Conservation (phyloP, 2,888 invertebrate species). For the Axea sp. region DNA sequence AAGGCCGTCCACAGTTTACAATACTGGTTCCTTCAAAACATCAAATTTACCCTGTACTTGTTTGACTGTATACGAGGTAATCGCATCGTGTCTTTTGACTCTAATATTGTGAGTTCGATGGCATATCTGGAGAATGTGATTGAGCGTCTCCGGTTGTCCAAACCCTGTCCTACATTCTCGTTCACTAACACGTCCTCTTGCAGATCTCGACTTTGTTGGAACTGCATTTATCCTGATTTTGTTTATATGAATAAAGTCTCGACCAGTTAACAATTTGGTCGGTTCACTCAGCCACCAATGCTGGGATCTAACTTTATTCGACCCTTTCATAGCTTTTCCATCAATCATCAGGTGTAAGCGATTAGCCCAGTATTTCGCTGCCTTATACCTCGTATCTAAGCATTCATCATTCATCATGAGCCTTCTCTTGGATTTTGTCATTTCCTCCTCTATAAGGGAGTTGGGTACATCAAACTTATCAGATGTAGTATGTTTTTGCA, state of each 20-base stretch:
- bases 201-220: slow-evolving; percentile 67
- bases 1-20: slow-evolving; percentile 57
- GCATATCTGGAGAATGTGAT: slow-evolving; percentile 71
- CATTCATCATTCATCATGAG: background rate
- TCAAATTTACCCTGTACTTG: background rate
- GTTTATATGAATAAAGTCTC: slow-evolving; percentile 71
- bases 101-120: slow-evolving; percentile 71
- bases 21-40: slow-evolving; percentile 64
- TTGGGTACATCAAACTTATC: no score
- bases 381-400: background rate
- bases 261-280: slow-evolving; percentile 66
- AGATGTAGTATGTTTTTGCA: background rate
- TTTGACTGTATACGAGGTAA: slow-evolving; percentile 41
- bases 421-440: background rate
- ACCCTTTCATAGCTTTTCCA: slow-evolving; percentile 14
- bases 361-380: slow-evolving; percentile 11
- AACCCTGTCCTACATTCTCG: slow-evolving; percentile 68
- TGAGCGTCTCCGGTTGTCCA: slow-evolving; percentile 67
- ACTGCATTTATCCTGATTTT: slow-evolving; percentile 71
- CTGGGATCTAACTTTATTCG: background rate
- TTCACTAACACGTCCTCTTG: slow-evolving; percentile 63
- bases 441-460: background rate
- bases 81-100: slow-evolving; percentile 70
- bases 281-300: slow-evolving; percentile 30
- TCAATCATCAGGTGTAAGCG: slow-evolving; percentile 12